phyloP scores from a whole-genome alignment of 2,888 invertebrate species.

The Melipona beecheii region DNA sequence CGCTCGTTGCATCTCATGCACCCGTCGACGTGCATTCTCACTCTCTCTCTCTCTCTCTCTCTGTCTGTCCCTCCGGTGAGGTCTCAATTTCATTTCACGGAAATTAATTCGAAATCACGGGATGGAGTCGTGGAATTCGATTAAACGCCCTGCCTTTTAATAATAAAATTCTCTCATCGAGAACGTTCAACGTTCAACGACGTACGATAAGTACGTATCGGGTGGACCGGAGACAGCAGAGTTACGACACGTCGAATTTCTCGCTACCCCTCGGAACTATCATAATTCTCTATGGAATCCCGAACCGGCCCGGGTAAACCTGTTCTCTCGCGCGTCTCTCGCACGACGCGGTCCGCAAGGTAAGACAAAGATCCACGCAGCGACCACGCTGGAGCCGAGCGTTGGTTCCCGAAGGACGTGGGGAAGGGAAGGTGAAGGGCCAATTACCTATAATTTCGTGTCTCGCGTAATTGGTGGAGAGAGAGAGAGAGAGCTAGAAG shows the following conservation, averaged over 20 bases:
- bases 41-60: neutral
- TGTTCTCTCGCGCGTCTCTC: conserved; percentile 43
- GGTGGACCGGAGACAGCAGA: neutral
- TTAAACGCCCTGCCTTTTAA: neutral
- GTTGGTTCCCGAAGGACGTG: conserved; percentile 56
- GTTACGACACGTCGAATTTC: conserved; percentile 11
- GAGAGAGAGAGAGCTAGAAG: conserved; percentile 35
- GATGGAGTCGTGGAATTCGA: neutral
- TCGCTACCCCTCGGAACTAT: neutral
- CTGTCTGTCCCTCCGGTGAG: neutral
- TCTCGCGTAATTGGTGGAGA: conserved; percentile 66
- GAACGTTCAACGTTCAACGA: neutral
- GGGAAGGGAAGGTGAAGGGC: conserved; percentile 65
- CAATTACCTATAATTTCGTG: conserved; percentile 71
- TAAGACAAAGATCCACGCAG: conserved; percentile 50
- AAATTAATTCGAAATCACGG: conserved; percentile 14
- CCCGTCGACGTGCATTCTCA: neutral
- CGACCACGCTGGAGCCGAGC: conserved; percentile 47
- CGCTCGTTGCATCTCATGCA: conserved; percentile 33
- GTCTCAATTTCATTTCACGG: conserved; percentile 19
- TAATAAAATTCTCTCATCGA: neutral
- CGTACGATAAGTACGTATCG: too few relatives aligned
- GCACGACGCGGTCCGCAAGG: conserved; percentile 40
- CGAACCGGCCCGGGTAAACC: conserved; percentile 36
- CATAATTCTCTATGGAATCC: conserved; percentile 36